Evolutionary conservation across 2,888 invertebrate genomes (phyloP), one percentile per base, ranked within the genome.

Genomic region (Yponomeuta plumbellus): DNA sequence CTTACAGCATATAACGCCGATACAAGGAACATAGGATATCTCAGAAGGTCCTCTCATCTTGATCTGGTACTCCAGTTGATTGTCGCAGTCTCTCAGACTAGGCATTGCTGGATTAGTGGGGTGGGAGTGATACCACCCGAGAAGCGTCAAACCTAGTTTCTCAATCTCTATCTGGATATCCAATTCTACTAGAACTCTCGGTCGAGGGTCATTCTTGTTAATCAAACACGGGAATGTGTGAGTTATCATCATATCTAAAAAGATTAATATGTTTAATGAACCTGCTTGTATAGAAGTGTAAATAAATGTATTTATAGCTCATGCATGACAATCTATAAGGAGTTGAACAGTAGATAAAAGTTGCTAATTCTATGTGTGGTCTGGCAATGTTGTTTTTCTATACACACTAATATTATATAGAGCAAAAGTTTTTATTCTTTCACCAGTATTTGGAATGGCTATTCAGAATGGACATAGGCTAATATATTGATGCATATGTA

Each of bases 61-160:
- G 67, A 98, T 96, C 86, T 99, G 97, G 87, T 98, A 98, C 76
- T 98, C 98, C 71, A 99, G 88, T 85, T 99, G 98, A 68, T 96
- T 95, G 80, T 98, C 97, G 67, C 98, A 96, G 81, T 99, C 98
- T 66, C 97, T 92, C 68, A 94, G 92, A 75, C 95, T 97, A 69
- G 97, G 98, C 75, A 97, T 96, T 1, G 97, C 96, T 67, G 96
- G 95, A 71, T 96, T 95, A 66, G 95, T 94, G 0, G 98, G 97
- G 88, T 98, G 98, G 11, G 97, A 97, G 85, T 98, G 98, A 86
- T 98, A 98, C 98, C 98, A 98, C 10, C 98, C 98, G 4, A 98
- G 95, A 11, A 98, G 86, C 5, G 94, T 94, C 57, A 98, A 92
- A 66, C 96, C 95, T 75, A 95, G 93, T 76, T 94, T 94, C 77